A percentile compares a stretch with the other conserved stretches of the same genome.
Conservation (phyloP, 1,140 invertebrate species). For the Brachionus angularis region DNA sequence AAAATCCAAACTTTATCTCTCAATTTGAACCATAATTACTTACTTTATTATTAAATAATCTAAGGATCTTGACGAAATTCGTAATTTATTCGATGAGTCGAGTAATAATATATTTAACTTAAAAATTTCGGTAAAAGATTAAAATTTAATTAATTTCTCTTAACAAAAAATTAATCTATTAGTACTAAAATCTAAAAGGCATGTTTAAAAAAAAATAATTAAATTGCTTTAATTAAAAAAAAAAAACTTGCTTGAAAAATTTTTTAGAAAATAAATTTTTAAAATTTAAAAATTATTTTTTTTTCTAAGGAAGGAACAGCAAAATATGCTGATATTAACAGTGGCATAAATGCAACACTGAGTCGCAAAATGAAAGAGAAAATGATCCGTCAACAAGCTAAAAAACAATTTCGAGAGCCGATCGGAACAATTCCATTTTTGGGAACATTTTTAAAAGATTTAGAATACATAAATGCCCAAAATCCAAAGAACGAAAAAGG, state of each 20-base stretch:
- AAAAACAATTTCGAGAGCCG: background rate
- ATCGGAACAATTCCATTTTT: constrained; percentile 94
- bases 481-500: constrained; percentile 68
- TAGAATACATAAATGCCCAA: constrained; percentile 97
- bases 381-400: constrained; percentile 32
- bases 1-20: background rate
- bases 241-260: no score
- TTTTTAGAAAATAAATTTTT: no score
- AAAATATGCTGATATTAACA: constrained; percentile 75
- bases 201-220: background rate
- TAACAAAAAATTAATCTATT: no score
- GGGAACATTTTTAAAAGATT: constrained; percentile 93
- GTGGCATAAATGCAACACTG: constrained; percentile 45
- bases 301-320: constrained; percentile 76
- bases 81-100: no score
- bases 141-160: no score
- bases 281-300: background rate
- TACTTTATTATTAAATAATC: no score
- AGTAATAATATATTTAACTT: no score
- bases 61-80: no score
- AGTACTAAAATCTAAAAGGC: no score
- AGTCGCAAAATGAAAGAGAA: constrained; percentile 38
- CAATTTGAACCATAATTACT: no score
- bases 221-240: no score
- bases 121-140: no score